A percentile compares a stretch with the other conserved stretches of the same genome.
Evolutionary conservation across 2,113 vertebrate genomes (phyloP).

Genomic region (Oncorhynchus clarkii): DNA sequence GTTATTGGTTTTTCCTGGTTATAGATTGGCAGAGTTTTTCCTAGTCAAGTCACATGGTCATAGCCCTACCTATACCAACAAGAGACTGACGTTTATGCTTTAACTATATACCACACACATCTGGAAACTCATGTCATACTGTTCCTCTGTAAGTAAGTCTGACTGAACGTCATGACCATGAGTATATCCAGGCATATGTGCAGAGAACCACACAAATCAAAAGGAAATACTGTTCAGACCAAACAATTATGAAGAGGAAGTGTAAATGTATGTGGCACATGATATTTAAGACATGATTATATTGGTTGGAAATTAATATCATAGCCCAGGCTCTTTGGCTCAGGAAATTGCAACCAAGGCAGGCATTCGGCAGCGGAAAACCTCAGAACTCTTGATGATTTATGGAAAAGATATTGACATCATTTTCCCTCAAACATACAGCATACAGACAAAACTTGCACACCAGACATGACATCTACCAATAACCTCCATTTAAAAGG

Average conservation of each 20-base stretch:
- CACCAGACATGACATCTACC: too few relatives aligned
- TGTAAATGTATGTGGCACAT: conserved; percentile 37
- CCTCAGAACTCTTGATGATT: conserved; percentile 23
- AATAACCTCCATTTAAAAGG: conserved; percentile 19
- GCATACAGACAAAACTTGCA: too few relatives aligned
- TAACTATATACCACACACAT: conserved; percentile 57
- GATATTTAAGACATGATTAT: conserved; percentile 36
- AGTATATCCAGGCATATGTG: conserved; percentile 56
- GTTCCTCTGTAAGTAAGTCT: conserved; percentile 66
- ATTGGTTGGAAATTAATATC: conserved; percentile 23
- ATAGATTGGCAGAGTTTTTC: background rate
- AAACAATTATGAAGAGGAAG: conserved; percentile 60
- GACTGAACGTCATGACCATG: conserved; percentile 62
- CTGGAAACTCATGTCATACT: conserved; percentile 65
- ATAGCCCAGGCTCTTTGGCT: background rate
- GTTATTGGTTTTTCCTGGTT: too few relatives aligned
- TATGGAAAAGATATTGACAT: too few relatives aligned
- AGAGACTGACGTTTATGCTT: conserved; percentile 46
- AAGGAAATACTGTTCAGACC: conserved; percentile 52
- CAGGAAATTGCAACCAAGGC: conserved; percentile 43
- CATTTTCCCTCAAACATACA: conserved; percentile 27
- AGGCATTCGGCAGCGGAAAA: conserved; percentile 36
- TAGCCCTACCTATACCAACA: conserved; percentile 9
- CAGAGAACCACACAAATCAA: conserved; percentile 58
- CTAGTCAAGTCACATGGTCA: conserved; percentile 1